Evolutionary conservation across 2,888 invertebrate genomes (phyloP).

Genomic region (Crematogaster levior): DNA sequence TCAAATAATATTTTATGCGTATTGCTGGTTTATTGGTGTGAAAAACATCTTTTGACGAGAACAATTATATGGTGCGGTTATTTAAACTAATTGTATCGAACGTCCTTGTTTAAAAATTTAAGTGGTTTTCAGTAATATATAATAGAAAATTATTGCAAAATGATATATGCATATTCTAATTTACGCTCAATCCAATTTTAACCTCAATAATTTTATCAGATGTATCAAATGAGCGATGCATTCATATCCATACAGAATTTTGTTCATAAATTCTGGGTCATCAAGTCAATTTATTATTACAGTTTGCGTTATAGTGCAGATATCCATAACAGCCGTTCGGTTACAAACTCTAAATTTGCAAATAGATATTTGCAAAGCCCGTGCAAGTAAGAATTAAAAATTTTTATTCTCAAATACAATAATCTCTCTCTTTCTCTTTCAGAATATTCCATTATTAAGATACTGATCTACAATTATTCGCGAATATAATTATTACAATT

Average conservation of each 20-base stretch:
- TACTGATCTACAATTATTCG: background rate
- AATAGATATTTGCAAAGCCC: background rate
- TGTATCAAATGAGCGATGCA: background rate
- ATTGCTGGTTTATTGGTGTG: background rate
- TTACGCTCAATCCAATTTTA: background rate
- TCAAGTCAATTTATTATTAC: background rate
- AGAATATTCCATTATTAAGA: slow-evolving; percentile 12
- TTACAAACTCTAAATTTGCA: slow-evolving; percentile 32
- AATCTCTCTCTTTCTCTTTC: slow-evolving; percentile 24
- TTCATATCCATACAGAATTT: slow-evolving; percentile 13
- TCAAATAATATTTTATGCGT: background rate
- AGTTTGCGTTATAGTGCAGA: background rate
- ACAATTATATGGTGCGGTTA: background rate
- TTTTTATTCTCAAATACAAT: background rate
- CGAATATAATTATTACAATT: slow-evolving; percentile 5
- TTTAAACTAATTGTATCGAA: background rate
- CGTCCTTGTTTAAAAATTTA: slow-evolving; percentile 14
- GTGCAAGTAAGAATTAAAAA: background rate
- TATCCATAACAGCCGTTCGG: slow-evolving; percentile 12
- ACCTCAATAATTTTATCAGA: background rate
- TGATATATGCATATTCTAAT: slow-evolving; percentile 7
- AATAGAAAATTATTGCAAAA: background rate
- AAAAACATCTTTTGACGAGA: background rate
- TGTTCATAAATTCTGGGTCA: background rate
- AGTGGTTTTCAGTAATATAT: background rate